Conservation (phyloP, 2,888 invertebrate genomes). For the Chromoteleia sp. region DNA sequence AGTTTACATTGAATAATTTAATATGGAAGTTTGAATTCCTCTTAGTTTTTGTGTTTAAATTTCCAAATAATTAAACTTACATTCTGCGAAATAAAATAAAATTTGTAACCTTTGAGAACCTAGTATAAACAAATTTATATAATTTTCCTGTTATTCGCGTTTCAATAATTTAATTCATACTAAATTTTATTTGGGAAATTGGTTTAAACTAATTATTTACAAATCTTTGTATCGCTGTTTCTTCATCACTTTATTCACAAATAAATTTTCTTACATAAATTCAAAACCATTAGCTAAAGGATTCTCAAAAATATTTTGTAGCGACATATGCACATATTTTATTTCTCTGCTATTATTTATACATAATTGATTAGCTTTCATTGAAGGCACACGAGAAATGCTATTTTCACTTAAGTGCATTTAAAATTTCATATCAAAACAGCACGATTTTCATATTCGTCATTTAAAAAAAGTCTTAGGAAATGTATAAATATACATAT, state of each 20-base stretch:
- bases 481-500: slow-evolving; percentile 17
- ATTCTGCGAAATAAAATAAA: no score
- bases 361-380: slow-evolving; percentile 15
- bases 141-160: no score
- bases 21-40: no score
- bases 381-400: slow-evolving; percentile 31
- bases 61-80: no score
- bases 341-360: slow-evolving; percentile 3
- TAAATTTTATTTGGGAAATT: no score
- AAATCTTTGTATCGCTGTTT: not conserved
- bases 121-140: no score
- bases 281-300: slow-evolving; percentile 14
- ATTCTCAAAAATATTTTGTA: slow-evolving; percentile 19
- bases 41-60: no score
- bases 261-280: slow-evolving; percentile 32
- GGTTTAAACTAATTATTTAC: no score
- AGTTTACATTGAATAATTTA: no score
- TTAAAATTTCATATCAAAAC: slow-evolving; percentile 23
- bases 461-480: slow-evolving; percentile 13
- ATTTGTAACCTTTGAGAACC: no score
- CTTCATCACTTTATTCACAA: slow-evolving; percentile 33
- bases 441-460: slow-evolving; percentile 9
- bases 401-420: slow-evolving; percentile 14
- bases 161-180: no score
- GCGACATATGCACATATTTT: slow-evolving; percentile 4